Percentiles rank a stretch among this genome's conserved stretches.
These are phyloP conservation scores for Sinhomidia bicolor DNA, from an alignment of 2,888 invertebrate species.

Conservation along the genomic window DNA sequence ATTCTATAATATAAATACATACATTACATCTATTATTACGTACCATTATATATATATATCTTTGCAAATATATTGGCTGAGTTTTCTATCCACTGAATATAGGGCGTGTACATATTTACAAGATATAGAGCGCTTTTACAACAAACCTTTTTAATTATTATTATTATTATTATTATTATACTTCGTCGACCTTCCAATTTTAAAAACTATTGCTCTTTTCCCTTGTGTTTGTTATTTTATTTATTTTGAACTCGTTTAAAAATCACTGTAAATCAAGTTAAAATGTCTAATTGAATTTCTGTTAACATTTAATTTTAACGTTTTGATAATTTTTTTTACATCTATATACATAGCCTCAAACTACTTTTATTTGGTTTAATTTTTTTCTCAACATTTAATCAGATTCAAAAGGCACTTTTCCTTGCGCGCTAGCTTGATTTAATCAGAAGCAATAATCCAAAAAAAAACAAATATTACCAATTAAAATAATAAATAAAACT, in stretches of 20 bases:
- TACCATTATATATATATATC: constrained; percentile 54
- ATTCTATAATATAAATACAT: constrained; percentile 14
- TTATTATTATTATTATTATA: no score
- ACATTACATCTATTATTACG: constrained; percentile 10
- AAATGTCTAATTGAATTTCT: no score
- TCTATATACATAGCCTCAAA: background rate
- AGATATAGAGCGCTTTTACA: constrained; percentile 28
- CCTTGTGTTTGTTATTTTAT: background rate
- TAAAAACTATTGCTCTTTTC: background rate
- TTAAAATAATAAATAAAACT: background rate
- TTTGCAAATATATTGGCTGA: constrained; percentile 29
- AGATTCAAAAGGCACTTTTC: constrained; percentile 25
- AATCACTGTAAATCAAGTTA: no score
- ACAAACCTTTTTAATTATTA: no score
- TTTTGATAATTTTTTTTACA: background rate
- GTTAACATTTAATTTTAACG: no score
- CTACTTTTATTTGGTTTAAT: background rate
- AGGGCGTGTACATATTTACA: constrained; percentile 10
- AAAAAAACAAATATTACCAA: background rate
- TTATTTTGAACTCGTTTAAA: background rate
- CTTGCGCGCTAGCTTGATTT: constrained; percentile 31
- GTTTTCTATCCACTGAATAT: constrained; percentile 30
- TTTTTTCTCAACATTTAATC: background rate
- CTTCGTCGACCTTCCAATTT: constrained; percentile 14
- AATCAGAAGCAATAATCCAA: background rate